Evolutionary conservation across 2,113 vertebrate species (phyloP), one percentile per base, ranked within the genome.

Genomic region (Cheirogaleus medius): DNA sequence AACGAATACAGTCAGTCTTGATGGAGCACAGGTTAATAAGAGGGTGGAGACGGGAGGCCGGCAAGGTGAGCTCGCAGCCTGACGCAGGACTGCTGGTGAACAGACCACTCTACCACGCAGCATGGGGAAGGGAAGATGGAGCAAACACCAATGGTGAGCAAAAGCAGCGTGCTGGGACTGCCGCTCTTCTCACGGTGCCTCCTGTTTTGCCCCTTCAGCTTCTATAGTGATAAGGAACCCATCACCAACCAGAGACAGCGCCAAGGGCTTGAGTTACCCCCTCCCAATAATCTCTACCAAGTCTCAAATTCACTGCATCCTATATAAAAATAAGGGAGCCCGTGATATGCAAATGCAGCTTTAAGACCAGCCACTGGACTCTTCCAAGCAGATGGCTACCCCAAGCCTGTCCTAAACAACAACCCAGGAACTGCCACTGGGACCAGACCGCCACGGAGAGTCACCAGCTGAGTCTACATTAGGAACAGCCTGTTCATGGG

Each of bases 91-190:
- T 76, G 58, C 15, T 7, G 3, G 8, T 11, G 58, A 8, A 42
- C 69, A 80, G 37, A 56, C 42, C 13, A 42, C 56, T 27, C 39
- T 18, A 18, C 29, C 49, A n/a, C 3, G 20, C 1, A 0, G 37
- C 3, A 34, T 3, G 3, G 71, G 60, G 34, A 58, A 44, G 71
- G 60, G 34, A 58, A 44, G 18, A 54, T 47, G 0, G 5, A 12
- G 47, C 49, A 49, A 49, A 14, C 0, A 49, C 39, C 68, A 8
- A 3, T 0, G 1, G 17, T 27, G 34, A 87, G 18, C 34, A 2
- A 20, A 32, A 14, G n/a, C 34, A 37, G 84, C 60, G 23, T 17
- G 9, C 25, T 1, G 47, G 39, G 47, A 25, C 25, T 7, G 76
- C 3, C 6, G 9, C 37, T 76, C 64, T 73, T 76, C 44, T 52